Evolutionary conservation across 2,888 invertebrate species (phyloP).

Genomic region (Tillus elongatus): DNA sequence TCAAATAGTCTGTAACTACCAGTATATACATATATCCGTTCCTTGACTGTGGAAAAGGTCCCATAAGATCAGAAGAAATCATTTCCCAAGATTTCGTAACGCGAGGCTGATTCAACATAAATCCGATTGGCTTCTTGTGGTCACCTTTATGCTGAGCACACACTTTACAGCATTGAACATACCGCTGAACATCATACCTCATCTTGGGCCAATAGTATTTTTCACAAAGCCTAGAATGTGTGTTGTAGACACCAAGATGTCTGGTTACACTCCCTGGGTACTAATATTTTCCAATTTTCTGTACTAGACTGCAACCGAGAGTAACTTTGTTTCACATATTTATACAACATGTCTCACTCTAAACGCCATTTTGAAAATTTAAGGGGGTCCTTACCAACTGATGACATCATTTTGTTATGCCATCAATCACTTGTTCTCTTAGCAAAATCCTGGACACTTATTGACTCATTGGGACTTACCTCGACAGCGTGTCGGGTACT

Average conservation of each 20-base stretch:
- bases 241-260: constrained; percentile 17
- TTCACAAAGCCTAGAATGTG: constrained; percentile 10
- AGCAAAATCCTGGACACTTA: no score
- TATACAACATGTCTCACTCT: no score
- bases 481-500: constrained; percentile 17
- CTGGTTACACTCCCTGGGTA: constrained; percentile 17
- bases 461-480: constrained; percentile 11
- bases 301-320: no score
- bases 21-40: constrained; percentile 18
- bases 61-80: constrained; percentile 8
- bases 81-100: constrained; percentile 10
- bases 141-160: constrained; percentile 20
- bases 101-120: constrained; percentile 14
- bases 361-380: constrained; percentile 20
- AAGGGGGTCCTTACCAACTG: constrained; percentile 9
- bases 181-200: constrained; percentile 18
- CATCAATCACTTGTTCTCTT: no score
- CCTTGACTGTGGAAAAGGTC: constrained; percentile 8
- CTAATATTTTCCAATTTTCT: constrained; percentile 17
- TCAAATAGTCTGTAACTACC: constrained; percentile 19
- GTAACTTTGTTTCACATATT: constrained; percentile 13
- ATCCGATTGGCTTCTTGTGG: constrained; percentile 18
- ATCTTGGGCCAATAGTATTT: no score
- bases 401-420: no score
- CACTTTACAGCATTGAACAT: constrained; percentile 18